Evolutionary conservation across 2,888 invertebrate species (phyloP).

Genomic region (Rotaria magnacalcarata): DNA sequence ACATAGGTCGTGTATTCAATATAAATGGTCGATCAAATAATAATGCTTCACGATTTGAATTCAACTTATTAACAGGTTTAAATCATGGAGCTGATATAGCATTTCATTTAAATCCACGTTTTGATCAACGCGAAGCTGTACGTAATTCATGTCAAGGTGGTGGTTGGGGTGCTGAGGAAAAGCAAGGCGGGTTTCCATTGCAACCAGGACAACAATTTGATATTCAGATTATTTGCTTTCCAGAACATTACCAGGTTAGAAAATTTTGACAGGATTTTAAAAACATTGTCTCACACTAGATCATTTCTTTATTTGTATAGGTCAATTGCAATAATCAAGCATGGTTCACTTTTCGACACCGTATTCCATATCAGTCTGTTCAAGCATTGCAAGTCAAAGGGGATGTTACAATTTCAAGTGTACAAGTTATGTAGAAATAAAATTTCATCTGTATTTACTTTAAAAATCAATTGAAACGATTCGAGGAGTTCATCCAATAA

Average conservation of each 20-base stretch:
- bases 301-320: not conserved
- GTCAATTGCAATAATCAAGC: not conserved
- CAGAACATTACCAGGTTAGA: constrained; percentile 2
- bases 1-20: not conserved
- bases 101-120: constrained; percentile 18
- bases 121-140: constrained; percentile 24
- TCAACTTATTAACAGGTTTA: not conserved
- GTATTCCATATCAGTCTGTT: not conserved
- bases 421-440: not conserved
- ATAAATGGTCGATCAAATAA: not conserved
- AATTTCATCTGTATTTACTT: not conserved
- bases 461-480: not conserved
- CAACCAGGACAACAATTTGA: not conserved
- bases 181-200: constrained; percentile 1
- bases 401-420: not conserved
- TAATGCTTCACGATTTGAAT: not conserved
- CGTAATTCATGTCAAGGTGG: constrained; percentile 17
- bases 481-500: no score
- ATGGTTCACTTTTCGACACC: not conserved
- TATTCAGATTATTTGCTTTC: not conserved
- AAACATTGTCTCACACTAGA: no score
- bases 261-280: not conserved
- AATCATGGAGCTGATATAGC: not conserved
- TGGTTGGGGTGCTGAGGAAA: constrained; percentile 19
- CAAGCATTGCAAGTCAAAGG: constrained; percentile 29